Conservation (phyloP, 2,888 invertebrate species). For the Dicyrtomina minuta region DNA sequence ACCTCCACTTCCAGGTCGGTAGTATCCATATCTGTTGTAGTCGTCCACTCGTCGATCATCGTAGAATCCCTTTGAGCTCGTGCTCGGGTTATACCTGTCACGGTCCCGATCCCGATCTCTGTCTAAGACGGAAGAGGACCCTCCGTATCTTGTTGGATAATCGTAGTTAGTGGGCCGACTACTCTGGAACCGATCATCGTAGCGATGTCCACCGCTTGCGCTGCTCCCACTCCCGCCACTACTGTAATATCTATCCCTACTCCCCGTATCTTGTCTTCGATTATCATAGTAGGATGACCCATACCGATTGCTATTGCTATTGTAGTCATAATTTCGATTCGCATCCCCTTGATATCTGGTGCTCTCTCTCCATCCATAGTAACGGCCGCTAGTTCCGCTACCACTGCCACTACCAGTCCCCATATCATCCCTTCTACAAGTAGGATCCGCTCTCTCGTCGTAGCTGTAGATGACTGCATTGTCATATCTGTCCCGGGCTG, state of each 20-base stretch:
- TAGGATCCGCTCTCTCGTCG: constrained; percentile 40
- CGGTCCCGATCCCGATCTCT: constrained; percentile 11
- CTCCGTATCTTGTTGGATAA: constrained; percentile 9
- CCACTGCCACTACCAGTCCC: not conserved
- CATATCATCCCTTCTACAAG: constrained; percentile 29
- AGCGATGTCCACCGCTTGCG: not conserved
- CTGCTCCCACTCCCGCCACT: not conserved
- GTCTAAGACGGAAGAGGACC: not conserved
- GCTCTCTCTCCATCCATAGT: not conserved
- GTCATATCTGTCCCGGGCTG: constrained; percentile 44
- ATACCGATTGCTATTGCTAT: constrained; percentile 29
- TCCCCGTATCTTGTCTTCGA: constrained; percentile 5
- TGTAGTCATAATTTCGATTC: constrained; percentile 19
- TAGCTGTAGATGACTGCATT: constrained; percentile 37
- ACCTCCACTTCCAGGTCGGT: constrained; percentile 2
- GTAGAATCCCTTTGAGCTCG: constrained; percentile 22
- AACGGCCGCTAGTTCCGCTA: not conserved
- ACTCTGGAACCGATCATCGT: constrained; percentile 15
- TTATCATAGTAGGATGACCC: constrained; percentile 17
- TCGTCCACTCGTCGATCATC: constrained; percentile 31
- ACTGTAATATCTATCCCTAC: constrained; percentile 14
- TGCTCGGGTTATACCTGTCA: constrained; percentile 9
- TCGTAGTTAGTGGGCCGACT: constrained; percentile 3
- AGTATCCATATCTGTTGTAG: constrained; percentile 30
- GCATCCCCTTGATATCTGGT: not conserved